These are phyloP conservation scores for Diabrotica virgifera DNA, from an alignment of 1,140 invertebrate genomes.

Conservation along the genomic window DNA sequence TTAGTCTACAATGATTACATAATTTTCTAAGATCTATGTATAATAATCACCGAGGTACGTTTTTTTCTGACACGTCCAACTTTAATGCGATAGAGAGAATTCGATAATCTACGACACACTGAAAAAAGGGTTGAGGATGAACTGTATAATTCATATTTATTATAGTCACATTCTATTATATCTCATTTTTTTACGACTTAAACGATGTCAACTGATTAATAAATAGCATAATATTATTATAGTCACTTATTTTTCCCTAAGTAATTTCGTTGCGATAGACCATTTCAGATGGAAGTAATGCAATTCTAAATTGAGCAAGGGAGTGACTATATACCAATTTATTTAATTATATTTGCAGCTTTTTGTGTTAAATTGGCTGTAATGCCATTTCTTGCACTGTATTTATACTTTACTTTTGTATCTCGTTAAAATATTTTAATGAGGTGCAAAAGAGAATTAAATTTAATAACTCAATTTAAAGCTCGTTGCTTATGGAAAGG, in stretches of 20 bases:
- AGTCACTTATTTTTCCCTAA: too few relatives aligned
- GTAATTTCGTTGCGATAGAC: constrained; percentile 3
- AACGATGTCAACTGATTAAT: too few relatives aligned
- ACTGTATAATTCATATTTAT: background rate
- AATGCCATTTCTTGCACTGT: constrained; percentile 12
- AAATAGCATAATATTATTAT: too few relatives aligned
- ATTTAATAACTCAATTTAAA: too few relatives aligned
- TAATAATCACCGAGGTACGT: too few relatives aligned
- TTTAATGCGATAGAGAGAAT: too few relatives aligned
- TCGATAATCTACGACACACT: too few relatives aligned
- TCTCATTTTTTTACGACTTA: background rate
- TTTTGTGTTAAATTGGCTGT: constrained; percentile 15
- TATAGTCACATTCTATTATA: background rate
- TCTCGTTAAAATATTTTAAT: constrained; percentile 18
- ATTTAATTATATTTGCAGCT: constrained; percentile 15
- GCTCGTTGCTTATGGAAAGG: too few relatives aligned
- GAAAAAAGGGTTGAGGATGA: too few relatives aligned
- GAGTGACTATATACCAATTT: constrained; percentile 17
- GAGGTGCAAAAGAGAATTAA: constrained; percentile 12
- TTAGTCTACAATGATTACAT: too few relatives aligned
- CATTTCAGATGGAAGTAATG: constrained; percentile 12
- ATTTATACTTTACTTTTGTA: constrained; percentile 6
- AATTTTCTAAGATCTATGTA: too few relatives aligned
- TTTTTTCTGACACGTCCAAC: too few relatives aligned
- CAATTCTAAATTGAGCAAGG: constrained; percentile 19